Percentiles rank a stretch among this genome's conserved stretches.
Evolutionary conservation across 1,140 invertebrate species (phyloP).

Genomic region (Ostrea denselamellosa): DNA sequence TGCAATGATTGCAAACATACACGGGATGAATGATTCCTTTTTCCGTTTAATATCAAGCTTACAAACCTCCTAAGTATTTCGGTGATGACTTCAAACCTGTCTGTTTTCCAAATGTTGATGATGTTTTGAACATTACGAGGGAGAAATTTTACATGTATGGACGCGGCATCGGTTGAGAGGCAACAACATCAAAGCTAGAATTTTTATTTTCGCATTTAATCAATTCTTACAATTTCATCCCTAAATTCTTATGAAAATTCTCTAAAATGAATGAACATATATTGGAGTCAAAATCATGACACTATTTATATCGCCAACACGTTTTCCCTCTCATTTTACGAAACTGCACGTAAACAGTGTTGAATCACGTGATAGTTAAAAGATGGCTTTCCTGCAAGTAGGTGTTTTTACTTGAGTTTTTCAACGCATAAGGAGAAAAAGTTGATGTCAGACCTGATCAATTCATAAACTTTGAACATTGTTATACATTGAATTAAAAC

Average conservation of each 20-base stretch:
- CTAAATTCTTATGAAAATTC: neutral
- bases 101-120: slow-evolving; percentile 62
- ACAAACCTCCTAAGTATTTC: slow-evolving; percentile 63
- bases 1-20: slow-evolving; percentile 24
- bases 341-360: slow-evolving; percentile 37
- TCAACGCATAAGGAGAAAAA: no score
- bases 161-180: slow-evolving; percentile 66
- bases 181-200: slow-evolving; percentile 55
- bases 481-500: no score
- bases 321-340: slow-evolving; percentile 5
- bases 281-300: neutral
- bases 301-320: neutral
- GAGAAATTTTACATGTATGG: slow-evolving; percentile 58
- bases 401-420: slow-evolving; percentile 57
- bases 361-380: slow-evolving; percentile 55
- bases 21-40: neutral
- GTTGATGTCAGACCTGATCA: no score
- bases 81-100: slow-evolving; percentile 55
- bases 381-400: slow-evolving; percentile 72
- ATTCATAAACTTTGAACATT: no score
- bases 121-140: slow-evolving; percentile 63
- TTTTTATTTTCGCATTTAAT: neutral
- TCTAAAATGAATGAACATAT: neutral
- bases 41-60: slow-evolving; percentile 31
- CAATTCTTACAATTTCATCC: neutral